Evolutionary conservation across 2,888 invertebrate genomes (phyloP), one percentile per base, ranked within the genome.

Genomic region (Tupiocoris notatus): DNA sequence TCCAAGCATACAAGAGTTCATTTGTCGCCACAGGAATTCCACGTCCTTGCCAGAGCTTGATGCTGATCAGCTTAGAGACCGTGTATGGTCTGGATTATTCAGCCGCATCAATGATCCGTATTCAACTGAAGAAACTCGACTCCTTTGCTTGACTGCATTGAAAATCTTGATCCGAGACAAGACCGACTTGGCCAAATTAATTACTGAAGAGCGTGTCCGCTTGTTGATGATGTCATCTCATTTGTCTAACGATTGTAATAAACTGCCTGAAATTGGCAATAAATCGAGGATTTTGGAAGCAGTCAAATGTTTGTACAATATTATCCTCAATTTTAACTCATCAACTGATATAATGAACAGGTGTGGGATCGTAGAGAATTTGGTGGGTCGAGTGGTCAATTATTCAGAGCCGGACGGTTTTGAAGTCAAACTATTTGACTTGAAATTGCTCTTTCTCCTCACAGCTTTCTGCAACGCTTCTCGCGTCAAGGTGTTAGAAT

Each of bases 221-320:
- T 85, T 87, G n/a, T 84, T 95, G 64, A 85, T 93, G 78, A 86
- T 89, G 80, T 86, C 88, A 81, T 90, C 92, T 17, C 89, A 89
- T 18, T 85, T 92, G 17, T 39, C 61, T 22, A 57, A 70, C 20
- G 78, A 78, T 54, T 68, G 58, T 77, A 77, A 76, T 25, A 75
- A 77, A 68, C 67, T 65, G 75, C 39, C 92, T 3, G 59, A 58
- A 22, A 22, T 9, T 3, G 16, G 12, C 7, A 70, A 70, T 18
- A 58, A 22, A 24, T n/a, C 9, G n/a, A 17, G 70, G 24, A 70
- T 70, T 18, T 21, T 70, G 2, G 96, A 96, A 85, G 91, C 94
- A 0, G 85, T 93, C 73, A 97, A 96, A 85, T 91, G 95, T 82
- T 86, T 97, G 9, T 95, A 93, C 83, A 98, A 98, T 84, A 86